Evolutionary conservation across 2,113 vertebrate species (phyloP).

Genomic region (Lepus timidus): DNA sequence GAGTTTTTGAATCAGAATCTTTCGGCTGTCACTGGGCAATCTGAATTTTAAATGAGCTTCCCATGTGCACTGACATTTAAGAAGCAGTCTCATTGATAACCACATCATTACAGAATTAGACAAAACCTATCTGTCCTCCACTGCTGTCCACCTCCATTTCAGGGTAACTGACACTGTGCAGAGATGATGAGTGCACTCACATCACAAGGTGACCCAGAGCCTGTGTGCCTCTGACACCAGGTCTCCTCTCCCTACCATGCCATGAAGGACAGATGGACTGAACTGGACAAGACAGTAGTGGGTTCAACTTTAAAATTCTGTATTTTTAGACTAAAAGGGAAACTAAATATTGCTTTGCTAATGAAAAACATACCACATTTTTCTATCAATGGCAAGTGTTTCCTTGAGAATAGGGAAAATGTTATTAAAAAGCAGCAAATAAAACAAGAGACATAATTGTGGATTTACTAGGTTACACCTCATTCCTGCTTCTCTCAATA

Average conservation of each 20-base stretch:
- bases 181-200: neutral
- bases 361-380: neutral
- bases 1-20: neutral
- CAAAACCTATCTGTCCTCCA: neutral
- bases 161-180: neutral
- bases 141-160: neutral
- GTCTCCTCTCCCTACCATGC: neutral
- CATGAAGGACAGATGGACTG: neutral
- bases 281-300: fast-evolving
- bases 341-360: neutral
- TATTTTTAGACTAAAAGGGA: neutral
- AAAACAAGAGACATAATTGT: neutral
- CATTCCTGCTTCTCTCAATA: neutral
- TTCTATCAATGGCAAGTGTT: neutral
- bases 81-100: neutral
- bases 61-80: neutral
- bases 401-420: neutral
- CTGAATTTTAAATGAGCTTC: slow-evolving; percentile 31
- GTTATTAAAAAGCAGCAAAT: slow-evolving; percentile 1
- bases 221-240: neutral
- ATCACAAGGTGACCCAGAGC: neutral
- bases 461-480: neutral
- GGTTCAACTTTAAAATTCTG: neutral
- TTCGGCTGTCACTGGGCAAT: neutral
- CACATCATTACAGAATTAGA: neutral